These are phyloP conservation scores for Aleadryas rufinucha DNA, from an alignment of 2,113 vertebrate genomes.

Conservation along the genomic window DNA sequence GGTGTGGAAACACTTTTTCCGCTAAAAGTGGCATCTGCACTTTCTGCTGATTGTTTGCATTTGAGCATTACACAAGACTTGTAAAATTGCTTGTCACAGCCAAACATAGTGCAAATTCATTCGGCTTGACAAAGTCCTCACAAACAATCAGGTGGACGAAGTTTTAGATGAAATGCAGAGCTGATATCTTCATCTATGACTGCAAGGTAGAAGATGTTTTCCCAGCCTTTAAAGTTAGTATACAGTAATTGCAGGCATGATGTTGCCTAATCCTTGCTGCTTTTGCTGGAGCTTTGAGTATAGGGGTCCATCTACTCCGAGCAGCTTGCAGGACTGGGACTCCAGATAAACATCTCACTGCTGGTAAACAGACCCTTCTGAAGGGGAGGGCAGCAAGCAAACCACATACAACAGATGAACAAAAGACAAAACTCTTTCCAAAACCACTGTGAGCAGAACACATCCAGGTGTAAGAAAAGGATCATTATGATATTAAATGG, in stretches of 20 bases:
- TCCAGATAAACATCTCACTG: neutral
- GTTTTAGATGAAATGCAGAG: neutral
- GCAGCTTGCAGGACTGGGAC: neutral
- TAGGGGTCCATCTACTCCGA: fast-evolving
- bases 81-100: neutral
- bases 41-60: neutral
- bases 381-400: neutral
- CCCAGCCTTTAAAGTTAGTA: neutral
- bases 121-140: neutral
- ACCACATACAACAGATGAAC: neutral
- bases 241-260: neutral
- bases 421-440: neutral
- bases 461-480: neutral
- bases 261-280: neutral
- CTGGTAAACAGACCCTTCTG: neutral
- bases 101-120: neutral
- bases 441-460: neutral
- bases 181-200: neutral
- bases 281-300: neutral
- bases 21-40: constrained; percentile 49
- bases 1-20: constrained; percentile 52
- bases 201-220: neutral
- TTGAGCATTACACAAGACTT: neutral
- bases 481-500: neutral
- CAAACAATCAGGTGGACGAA: neutral